A percentile compares a stretch with the other conserved stretches of the same genome.
phyloP scores from a whole-genome alignment of 2,888 invertebrate genomes.

The Lagria hirta region DNA sequence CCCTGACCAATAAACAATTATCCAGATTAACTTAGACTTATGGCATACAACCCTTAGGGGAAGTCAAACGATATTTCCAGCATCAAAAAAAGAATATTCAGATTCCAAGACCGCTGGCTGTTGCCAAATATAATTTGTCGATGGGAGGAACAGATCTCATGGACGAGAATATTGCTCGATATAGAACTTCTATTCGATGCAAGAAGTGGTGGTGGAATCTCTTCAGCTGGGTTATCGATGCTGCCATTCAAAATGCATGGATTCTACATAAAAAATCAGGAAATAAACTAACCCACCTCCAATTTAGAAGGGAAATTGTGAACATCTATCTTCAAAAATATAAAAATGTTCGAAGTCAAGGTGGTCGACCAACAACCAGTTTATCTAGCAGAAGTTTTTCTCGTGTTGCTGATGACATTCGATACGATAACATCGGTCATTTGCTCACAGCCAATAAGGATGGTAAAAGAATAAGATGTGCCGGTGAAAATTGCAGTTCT shows the following conservation, averaged over 20 bases:
- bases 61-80: slow-evolving; percentile 28
- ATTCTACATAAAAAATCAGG: background rate
- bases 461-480: too few relatives aligned
- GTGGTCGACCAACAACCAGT: background rate
- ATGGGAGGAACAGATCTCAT: slow-evolving; percentile 31
- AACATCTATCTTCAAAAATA: background rate
- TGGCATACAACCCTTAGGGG: too few relatives aligned
- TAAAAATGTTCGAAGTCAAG: background rate
- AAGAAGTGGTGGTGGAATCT: slow-evolving; percentile 26
- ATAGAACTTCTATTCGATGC: slow-evolving; percentile 23
- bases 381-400: background rate
- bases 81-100: slow-evolving; percentile 28
- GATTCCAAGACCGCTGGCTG: slow-evolving; percentile 27
- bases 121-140: slow-evolving; percentile 32
- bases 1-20: background rate
- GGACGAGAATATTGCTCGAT: slow-evolving; percentile 5
- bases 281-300: background rate
- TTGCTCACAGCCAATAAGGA: background rate
- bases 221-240: slow-evolving; percentile 16
- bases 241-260: slow-evolving; percentile 9
- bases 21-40: too few relatives aligned
- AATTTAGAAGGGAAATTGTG: slow-evolving; percentile 1
- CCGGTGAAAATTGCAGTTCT: too few relatives aligned
- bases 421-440: background rate
- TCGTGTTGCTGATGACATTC: background rate